phyloP scores from a whole-genome alignment of 2,888 invertebrate genomes.

The Yponomeuta malinellus region DNA sequence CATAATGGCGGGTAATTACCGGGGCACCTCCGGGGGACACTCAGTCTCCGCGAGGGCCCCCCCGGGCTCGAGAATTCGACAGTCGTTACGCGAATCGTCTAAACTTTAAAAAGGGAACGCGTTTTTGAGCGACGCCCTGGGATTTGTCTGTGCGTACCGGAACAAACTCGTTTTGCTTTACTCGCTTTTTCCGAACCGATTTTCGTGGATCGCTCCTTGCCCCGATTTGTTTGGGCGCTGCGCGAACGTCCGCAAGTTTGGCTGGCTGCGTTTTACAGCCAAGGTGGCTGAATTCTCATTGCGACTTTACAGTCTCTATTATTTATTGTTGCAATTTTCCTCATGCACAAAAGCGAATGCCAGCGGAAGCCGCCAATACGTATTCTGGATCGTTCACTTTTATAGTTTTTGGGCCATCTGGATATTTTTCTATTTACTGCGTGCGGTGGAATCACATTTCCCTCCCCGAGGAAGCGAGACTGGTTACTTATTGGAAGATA shows the following conservation, averaged over 20 bases:
- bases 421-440: conserved; percentile 45
- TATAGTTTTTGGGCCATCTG: conserved; percentile 66
- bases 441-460: conserved; percentile 40
- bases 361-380: conserved; percentile 55
- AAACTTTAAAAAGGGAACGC: conserved; percentile 72
- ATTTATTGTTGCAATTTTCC: conserved; percentile 45
- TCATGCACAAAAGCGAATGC: conserved; percentile 52
- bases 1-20: conserved; percentile 74
- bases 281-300: conserved; percentile 34
- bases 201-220: conserved; percentile 25
- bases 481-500: conserved; percentile 67
- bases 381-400: conserved; percentile 62
- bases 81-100: conserved; percentile 73
- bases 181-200: conserved; percentile 39
- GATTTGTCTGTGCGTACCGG: conserved; percentile 50
- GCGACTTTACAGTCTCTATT: conserved; percentile 42
- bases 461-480: conserved; percentile 47
- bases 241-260: conserved; percentile 26
- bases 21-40: conserved; percentile 67
- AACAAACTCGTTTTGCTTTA: conserved; percentile 45
- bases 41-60: conserved; percentile 56
- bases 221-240: conserved; percentile 4
- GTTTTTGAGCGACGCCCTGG: conserved; percentile 65
- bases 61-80: conserved; percentile 65
- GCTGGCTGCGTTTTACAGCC: conserved; percentile 37